Evolutionary conservation across 2,888 invertebrate species (phyloP).

Genomic region (Stegana nigrithorax): DNA sequence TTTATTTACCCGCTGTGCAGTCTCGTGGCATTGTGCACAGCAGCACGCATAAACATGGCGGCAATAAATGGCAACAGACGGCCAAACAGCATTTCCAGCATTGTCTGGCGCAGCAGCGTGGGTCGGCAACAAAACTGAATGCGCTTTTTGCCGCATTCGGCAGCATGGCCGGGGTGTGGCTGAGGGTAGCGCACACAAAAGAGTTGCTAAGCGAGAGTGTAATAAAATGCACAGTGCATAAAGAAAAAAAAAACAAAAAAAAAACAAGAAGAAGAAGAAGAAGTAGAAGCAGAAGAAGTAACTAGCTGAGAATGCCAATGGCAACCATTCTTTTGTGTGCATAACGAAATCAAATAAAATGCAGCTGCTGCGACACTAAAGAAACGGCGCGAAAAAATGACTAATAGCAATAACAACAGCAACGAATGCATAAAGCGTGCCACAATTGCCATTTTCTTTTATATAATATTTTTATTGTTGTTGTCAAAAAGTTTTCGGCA

Average conservation of each 20-base stretch:
- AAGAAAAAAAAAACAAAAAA: background rate
- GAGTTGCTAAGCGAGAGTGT: too few relatives aligned
- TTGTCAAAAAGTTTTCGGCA: background rate
- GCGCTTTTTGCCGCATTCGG: too few relatives aligned
- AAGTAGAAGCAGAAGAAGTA: constrained; percentile 2
- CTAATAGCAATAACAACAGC: background rate
- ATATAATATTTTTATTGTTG: constrained; percentile 11
- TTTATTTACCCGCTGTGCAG: too few relatives aligned
- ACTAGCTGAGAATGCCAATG: constrained; percentile 9
- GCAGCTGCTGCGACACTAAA: background rate
- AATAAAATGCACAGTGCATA: background rate
- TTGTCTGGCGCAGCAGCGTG: too few relatives aligned
- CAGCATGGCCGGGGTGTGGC: too few relatives aligned
- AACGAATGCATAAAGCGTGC: background rate
- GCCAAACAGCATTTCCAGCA: too few relatives aligned
- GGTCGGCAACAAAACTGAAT: too few relatives aligned
- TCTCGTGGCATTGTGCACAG: too few relatives aligned
- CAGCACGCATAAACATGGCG: too few relatives aligned
- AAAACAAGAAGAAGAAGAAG: background rate
- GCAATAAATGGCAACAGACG: too few relatives aligned
- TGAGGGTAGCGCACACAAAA: too few relatives aligned
- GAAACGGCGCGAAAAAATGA: background rate
- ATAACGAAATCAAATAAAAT: constrained; percentile 19
- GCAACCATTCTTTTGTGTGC: constrained; percentile 14
- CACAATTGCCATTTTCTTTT: too few relatives aligned